A percentile compares a stretch with the other conserved stretches of the same genome.
Conservation (phyloP, 2,888 invertebrate genomes). For the Schrankia costaestrigalis region DNA sequence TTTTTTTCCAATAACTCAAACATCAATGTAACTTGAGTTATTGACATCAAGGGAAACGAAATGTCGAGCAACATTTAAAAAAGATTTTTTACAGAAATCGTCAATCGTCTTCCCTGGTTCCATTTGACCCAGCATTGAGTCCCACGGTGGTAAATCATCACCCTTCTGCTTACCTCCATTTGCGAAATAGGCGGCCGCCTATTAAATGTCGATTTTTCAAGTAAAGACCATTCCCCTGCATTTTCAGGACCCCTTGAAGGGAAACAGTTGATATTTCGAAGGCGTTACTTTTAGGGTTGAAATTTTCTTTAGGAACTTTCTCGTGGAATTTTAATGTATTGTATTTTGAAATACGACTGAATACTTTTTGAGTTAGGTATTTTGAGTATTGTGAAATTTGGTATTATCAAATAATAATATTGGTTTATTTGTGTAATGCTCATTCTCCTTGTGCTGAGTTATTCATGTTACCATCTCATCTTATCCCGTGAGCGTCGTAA, state of each 20-base stretch:
- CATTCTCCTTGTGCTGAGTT: too few relatives aligned
- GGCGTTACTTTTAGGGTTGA: slow-evolving; percentile 24
- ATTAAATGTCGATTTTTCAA: slow-evolving; percentile 79
- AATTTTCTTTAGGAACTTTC: slow-evolving; percentile 26
- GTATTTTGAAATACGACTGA: slow-evolving; percentile 9
- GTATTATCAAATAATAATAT: too few relatives aligned
- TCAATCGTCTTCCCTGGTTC: slow-evolving; percentile 21
- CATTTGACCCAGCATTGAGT: slow-evolving; percentile 33
- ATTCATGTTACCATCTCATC: too few relatives aligned
- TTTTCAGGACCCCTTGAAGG: slow-evolving; percentile 27
- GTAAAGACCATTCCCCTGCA: slow-evolving; percentile 35
- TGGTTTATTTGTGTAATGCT: too few relatives aligned
- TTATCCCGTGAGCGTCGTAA: too few relatives aligned
- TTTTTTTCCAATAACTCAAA: too few relatives aligned
- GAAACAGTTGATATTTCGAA: slow-evolving; percentile 51
- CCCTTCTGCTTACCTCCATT: slow-evolving; percentile 50
- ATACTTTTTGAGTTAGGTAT: slow-evolving; percentile 3
- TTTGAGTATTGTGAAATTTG: too few relatives aligned
- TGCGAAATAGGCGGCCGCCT: slow-evolving; percentile 62
- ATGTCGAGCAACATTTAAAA: slow-evolving; percentile 10
- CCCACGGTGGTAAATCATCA: slow-evolving; percentile 49
- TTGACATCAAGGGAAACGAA: too few relatives aligned
- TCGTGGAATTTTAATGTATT: slow-evolving; percentile 26
- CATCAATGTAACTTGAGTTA: too few relatives aligned
- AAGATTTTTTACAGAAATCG: slow-evolving; percentile 19